These are phyloP conservation scores for Centrocercus urophasianus DNA, from an alignment of 2,113 vertebrate species.

Conservation along the genomic window DNA sequence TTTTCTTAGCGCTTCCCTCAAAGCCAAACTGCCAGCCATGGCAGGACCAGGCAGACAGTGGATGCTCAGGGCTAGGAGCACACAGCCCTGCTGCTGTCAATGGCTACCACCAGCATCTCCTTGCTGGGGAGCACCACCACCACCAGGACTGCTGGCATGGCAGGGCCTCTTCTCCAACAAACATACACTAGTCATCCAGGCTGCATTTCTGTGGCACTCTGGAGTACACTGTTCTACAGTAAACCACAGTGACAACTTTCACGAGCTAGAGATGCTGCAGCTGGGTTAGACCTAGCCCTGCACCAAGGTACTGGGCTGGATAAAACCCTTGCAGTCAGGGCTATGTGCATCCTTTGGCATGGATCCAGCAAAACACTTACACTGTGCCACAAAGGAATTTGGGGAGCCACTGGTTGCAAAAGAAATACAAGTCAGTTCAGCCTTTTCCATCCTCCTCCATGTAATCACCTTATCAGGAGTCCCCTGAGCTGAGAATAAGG, in stretches of 20 bases:
- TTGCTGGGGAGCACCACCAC: not conserved
- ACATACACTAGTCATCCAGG: not conserved
- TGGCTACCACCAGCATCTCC: fast-evolving
- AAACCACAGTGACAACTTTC: not conserved
- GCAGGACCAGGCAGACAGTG: fast-evolving
- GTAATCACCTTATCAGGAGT: not conserved
- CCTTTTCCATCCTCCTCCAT: not conserved
- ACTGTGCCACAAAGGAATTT: not conserved
- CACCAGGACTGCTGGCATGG: fast-evolving
- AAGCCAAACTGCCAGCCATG: fast-evolving
- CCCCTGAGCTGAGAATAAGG: not conserved
- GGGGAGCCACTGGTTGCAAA: not conserved
- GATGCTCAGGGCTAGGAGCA: not conserved
- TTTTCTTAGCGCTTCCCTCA: not conserved
- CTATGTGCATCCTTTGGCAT: not conserved
- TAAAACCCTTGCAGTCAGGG: not conserved
- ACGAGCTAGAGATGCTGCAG: not conserved
- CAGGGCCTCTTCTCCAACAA: not conserved
- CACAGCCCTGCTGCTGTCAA: not conserved
- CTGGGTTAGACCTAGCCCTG: fast-evolving
- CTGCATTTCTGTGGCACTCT: not conserved
- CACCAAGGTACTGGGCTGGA: not conserved
- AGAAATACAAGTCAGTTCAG: not conserved
- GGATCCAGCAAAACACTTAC: not conserved
- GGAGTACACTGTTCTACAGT: not conserved